Conservation (phyloP, 2,113 vertebrate genomes). For the Uria aalge region DNA sequence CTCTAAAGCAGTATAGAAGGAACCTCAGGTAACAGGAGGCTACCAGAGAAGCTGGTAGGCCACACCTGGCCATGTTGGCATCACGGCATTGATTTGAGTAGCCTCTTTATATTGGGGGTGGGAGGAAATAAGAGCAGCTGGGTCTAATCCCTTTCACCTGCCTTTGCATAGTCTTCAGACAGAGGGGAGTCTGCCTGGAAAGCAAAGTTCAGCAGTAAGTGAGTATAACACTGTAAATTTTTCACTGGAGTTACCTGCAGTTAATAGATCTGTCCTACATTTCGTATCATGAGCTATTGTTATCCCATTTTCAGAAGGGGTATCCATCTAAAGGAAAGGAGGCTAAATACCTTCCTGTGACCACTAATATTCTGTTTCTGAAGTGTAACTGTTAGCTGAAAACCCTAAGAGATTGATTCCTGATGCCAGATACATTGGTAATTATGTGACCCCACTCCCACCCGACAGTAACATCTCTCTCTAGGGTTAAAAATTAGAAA, state of each 20-base stretch:
- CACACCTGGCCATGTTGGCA: background rate
- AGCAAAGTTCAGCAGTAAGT: background rate
- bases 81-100: background rate
- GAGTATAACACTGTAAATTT: background rate
- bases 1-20: background rate
- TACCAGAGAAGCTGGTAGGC: background rate
- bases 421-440: background rate
- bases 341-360: background rate
- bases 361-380: background rate
- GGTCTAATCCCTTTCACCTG: background rate
- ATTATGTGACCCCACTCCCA: background rate
- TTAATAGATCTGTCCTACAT: background rate
- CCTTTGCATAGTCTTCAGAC: background rate
- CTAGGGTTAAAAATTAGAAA: background rate
- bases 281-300: background rate
- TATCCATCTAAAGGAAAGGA: background rate
- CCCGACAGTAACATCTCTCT: background rate
- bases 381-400: background rate
- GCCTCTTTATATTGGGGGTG: background rate
- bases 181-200: background rate
- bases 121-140: background rate
- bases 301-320: background rate
- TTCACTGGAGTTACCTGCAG: background rate
- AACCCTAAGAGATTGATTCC: background rate
- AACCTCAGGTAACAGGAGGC: background rate